A percentile compares a stretch with the other conserved stretches of the same genome.
These are phyloP conservation scores for Plutomurus gul DNA, from an alignment of 1,140 invertebrate genomes.

Conservation along the genomic window DNA sequence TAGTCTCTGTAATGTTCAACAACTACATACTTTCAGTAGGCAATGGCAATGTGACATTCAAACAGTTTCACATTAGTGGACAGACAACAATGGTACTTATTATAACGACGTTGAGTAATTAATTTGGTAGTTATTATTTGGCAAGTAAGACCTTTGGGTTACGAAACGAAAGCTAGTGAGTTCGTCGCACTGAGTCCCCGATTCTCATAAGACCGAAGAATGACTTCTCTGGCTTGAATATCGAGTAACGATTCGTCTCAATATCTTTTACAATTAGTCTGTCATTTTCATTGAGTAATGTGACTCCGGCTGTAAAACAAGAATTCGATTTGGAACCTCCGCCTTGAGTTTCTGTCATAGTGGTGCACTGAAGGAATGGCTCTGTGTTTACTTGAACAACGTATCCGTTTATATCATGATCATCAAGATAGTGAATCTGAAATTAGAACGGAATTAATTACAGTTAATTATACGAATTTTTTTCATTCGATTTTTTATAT, in stretches of 20 bases:
- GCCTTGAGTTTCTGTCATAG: conserved; percentile 60
- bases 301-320: conserved; percentile 73
- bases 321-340: conserved; percentile 60
- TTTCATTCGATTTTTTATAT: conserved; percentile 15
- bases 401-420: conserved; percentile 68
- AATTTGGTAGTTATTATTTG: too few relatives aligned
- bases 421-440: conserved; percentile 68
- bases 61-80: too few relatives aligned
- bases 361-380: conserved; percentile 65
- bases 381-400: conserved; percentile 60
- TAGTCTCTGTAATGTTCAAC: too few relatives aligned
- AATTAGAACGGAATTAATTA: conserved; percentile 32
- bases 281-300: conserved; percentile 67
- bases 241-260: conserved; percentile 67
- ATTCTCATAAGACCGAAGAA: conserved; percentile 78
- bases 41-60: too few relatives aligned
- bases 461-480: conserved; percentile 36
- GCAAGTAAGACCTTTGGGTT: too few relatives aligned
- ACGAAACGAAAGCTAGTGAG: too few relatives aligned
- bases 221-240: conserved; percentile 74
- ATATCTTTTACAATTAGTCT: conserved; percentile 70
- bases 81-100: too few relatives aligned
- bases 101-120: too few relatives aligned
- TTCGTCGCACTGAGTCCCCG: background rate
- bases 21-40: too few relatives aligned